Conservation (phyloP, 2,888 invertebrate species). For the Monochamus alternatus region DNA sequence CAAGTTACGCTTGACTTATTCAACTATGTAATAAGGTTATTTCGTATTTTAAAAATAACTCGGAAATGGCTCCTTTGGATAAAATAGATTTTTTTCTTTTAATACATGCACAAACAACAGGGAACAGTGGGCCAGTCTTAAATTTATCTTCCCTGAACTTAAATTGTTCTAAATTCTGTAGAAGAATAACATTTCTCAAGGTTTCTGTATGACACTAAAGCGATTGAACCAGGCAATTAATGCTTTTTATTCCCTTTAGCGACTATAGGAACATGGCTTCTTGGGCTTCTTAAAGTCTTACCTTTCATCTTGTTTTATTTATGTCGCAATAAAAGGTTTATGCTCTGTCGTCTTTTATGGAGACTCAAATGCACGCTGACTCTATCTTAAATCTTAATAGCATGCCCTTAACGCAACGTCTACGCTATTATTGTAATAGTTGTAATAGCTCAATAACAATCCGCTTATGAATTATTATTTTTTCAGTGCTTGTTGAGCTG, state of each 20-base stretch:
- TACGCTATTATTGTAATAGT: slow-evolving; percentile 53
- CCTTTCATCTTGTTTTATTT: slow-evolving; percentile 46
- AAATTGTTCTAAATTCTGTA: not conserved
- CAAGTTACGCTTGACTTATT: no score
- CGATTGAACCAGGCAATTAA: slow-evolving; percentile 25
- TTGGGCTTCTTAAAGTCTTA: slow-evolving; percentile 30
- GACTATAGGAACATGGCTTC: slow-evolving; percentile 13
- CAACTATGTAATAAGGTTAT: no score
- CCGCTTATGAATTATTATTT: slow-evolving; percentile 42
- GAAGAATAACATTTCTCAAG: not conserved
- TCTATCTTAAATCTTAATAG: slow-evolving; percentile 55
- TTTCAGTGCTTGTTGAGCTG: slow-evolving; percentile 8
- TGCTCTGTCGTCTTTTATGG: slow-evolving; percentile 42
- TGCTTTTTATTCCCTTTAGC: slow-evolving; percentile 28
- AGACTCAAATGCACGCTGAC: slow-evolving; percentile 41
- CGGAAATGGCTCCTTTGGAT: no score
- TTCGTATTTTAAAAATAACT: no score
- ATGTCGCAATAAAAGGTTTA: slow-evolving; percentile 49
- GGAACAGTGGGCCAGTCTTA: no score
- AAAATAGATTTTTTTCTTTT: no score
- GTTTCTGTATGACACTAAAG: slow-evolving; percentile 2
- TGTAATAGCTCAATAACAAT: slow-evolving; percentile 54
- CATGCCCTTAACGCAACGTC: slow-evolving; percentile 49
- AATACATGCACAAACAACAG: no score
- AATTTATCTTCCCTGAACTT: no score